Percentiles rank a stretch among this genome's conserved stretches.
phyloP scores from a whole-genome alignment of 2,888 invertebrate species.

The Cataglyphis albicans region DNA sequence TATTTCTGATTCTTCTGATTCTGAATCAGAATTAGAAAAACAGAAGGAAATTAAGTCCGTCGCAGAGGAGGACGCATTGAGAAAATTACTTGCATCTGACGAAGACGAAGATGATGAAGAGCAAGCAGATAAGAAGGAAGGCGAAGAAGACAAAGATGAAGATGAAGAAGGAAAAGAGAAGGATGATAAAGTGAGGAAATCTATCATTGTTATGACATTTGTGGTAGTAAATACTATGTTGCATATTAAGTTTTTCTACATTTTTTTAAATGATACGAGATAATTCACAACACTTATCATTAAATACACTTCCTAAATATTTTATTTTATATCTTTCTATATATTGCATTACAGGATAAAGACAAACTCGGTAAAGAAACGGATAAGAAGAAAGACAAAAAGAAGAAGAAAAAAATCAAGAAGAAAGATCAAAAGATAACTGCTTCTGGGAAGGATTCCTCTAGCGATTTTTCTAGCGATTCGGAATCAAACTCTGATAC shows the following conservation, averaged over 20 bases:
- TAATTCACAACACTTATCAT: neutral
- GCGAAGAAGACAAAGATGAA: constrained; percentile 90
- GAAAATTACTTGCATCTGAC: constrained; percentile 95
- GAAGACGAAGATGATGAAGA: constrained; percentile 95
- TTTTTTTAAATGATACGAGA: constrained; percentile 5
- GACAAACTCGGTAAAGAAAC: constrained; percentile 85
- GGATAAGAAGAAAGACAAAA: constrained; percentile 84
- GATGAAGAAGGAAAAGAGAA: constrained; percentile 89
- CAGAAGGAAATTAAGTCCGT: constrained; percentile 94
- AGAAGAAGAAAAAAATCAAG: constrained; percentile 84
- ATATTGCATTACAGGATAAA: constrained; percentile 83
- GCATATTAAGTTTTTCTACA: neutral
- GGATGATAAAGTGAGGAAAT: constrained; percentile 87
- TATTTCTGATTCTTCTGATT: constrained; percentile 95
- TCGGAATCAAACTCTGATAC: constrained; percentile 81
- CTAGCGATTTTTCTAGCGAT: constrained; percentile 84
- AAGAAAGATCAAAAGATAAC: constrained; percentile 80
- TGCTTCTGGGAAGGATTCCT: constrained; percentile 81
- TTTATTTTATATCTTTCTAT: constrained; percentile 14
- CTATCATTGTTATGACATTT: constrained; percentile 19
- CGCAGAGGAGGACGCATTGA: constrained; percentile 95
- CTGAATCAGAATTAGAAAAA: constrained; percentile 90
- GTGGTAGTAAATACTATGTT: constrained; percentile 15
- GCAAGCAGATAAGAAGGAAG: constrained; percentile 92
- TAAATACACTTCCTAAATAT: neutral